Base-by-base conservation (phyloP, 2,113 vertebrate genomes). In the Chaetodon trifascialis region DNA sequence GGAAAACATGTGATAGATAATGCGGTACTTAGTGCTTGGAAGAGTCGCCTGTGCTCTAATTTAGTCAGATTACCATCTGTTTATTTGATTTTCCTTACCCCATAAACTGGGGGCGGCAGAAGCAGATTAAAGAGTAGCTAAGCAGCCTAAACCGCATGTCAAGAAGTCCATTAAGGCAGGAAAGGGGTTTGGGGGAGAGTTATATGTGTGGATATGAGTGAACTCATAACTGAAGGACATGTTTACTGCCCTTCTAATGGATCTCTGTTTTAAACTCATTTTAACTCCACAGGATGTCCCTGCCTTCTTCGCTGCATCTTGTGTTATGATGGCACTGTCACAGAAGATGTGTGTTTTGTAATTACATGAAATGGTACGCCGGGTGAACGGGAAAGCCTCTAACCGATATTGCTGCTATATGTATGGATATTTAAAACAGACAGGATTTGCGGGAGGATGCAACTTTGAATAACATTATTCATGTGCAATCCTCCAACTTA, bases 41-140 rank as follows among this genome's bases (percentile, higher is more conserved):
- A 87, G 80, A 89, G 83, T 84, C 2, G 67, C 66, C 49, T 76
- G 68, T 76, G 80, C 65, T 93, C 84, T 91, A 89, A 93, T 94
- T 94, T 90, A 66, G 74, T 82, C 56, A 86, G 88, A 94, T 93
- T 92, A 83, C 84, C 88, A 90, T 94, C 93, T 94, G 92, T 91
- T 93, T 93, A 90, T 92, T 92, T 92, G 76, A 89, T 93, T 92
- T 91, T 84, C 77, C 64, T 89, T 89, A 75, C 75, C 73, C 80
- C 79, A 86, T 89, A 94, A 93, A 94, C 73, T 84, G 67, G 74
- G 84, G 76, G 83, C 74, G 54, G 86, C 83, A 88, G 79, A 83
- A 71, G 72, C 84, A 89, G 93, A 94, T 95, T 94, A 93, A 90
- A 92, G 79, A 86, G 73, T 54, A 44, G 85, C 83, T 90, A 90